Evolutionary conservation across 2,797 vertebrate genomes (phyloP), one percentile per base, ranked within the genome.

Genomic region (Holocentrus rufus): DNA sequence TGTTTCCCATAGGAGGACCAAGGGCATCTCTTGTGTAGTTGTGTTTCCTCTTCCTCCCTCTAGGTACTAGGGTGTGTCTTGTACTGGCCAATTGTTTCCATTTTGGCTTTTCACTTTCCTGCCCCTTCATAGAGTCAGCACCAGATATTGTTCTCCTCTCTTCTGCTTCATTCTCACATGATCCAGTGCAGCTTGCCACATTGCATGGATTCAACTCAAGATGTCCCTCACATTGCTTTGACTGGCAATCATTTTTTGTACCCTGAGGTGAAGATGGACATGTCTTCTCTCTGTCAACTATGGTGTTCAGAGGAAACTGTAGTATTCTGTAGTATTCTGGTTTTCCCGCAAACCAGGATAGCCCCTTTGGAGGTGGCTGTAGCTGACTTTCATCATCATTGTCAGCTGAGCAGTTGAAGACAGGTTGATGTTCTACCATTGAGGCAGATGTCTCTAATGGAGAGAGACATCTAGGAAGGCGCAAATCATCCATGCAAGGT

Each of bases 391-490:
- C 13, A 3, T 30, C n/a, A 0, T 23, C 39, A n/a, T 18, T 6
- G 30, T 53, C 59, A 1, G 1, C 1, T 1, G 59, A 34, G 50
- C 47, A 25, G 56, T 31, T 27, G 13, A 58, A 9, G 0, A 8
- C 7, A 7, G 20, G 53, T n/a, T 18, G 63, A 22, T 22, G 30
- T 11, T 76, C 65, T 59, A 36, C 23, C 4, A n/a, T 4, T 3
- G 57, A 50, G 17, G 55, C 22, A 25, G 36, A 31, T 0, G 53
- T 36, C 30, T 74, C 7, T 64, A 93, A 77, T 2, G 92, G 92
- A 65, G 93, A 94, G 23, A 93, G 89, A 57, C 86, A 89, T 6
- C 0, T 82, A 49, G 81, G 91, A 59, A 93, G 86, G n/a, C 47
- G 69, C 47, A 91, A 53, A 13, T 90, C 85, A 1, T 77, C 85